A percentile compares a stretch with the other conserved stretches of the same genome.
Conservation (phyloP, 2,888 invertebrate species). For the Cheilosia vulpina region DNA sequence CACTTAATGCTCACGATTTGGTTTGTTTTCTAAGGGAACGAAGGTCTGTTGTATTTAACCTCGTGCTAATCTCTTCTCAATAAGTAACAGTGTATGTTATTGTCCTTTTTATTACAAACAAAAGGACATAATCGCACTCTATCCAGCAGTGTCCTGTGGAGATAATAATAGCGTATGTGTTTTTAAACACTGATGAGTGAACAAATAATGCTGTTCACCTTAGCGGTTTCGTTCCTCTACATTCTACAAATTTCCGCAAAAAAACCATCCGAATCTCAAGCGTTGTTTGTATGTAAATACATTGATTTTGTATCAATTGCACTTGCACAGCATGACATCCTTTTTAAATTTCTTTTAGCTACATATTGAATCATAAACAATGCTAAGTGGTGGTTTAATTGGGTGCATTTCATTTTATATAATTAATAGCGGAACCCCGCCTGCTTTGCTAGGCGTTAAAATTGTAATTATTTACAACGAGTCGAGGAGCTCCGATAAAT, state of each 20-base stretch:
- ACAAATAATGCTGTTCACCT: slow-evolving; percentile 59
- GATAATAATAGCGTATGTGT: slow-evolving; percentile 65
- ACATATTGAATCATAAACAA: too few relatives aligned
- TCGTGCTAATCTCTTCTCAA: slow-evolving; percentile 61
- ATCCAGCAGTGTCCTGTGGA: slow-evolving; percentile 50
- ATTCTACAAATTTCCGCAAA: slow-evolving; percentile 27
- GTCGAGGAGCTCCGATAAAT: too few relatives aligned
- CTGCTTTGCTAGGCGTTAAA: too few relatives aligned
- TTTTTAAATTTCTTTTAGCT: background rate
- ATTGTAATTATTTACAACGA: too few relatives aligned
- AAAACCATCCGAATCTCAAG: slow-evolving; percentile 38
- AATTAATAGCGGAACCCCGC: too few relatives aligned
- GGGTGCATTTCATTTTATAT: too few relatives aligned
- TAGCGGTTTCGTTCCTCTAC: slow-evolving; percentile 20
- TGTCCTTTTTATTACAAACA: slow-evolving; percentile 52
- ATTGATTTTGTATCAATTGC: slow-evolving; percentile 19
- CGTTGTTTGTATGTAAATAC: slow-evolving; percentile 9
- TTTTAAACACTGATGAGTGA: slow-evolving; percentile 41
- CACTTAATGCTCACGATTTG: slow-evolving; percentile 46
- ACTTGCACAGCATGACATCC: slow-evolving; percentile 17
- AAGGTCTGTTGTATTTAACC: slow-evolving; percentile 53
- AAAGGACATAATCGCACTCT: slow-evolving; percentile 52
- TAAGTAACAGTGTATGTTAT: slow-evolving; percentile 31
- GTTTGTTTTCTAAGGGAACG: slow-evolving; percentile 29
- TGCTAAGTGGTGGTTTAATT: too few relatives aligned